A percentile compares a stretch with the other conserved stretches of the same genome.
Conservation (phyloP, 2,888 invertebrate genomes). For the Heliconius aoede region DNA sequence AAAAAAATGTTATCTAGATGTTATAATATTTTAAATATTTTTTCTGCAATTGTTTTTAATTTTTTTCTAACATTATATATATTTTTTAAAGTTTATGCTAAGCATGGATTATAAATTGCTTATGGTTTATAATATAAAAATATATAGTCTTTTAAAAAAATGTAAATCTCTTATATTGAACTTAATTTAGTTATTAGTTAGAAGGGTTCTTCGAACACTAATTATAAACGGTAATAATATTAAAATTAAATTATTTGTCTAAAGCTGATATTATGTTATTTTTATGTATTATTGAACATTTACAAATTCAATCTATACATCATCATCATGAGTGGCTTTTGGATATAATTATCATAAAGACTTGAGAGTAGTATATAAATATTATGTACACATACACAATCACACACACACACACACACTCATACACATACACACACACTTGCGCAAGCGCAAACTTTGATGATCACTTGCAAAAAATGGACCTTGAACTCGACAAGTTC, state of each 20-base stretch:
- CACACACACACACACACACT: constrained; percentile 8
- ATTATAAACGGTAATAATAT: background rate
- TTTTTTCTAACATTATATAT: background rate
- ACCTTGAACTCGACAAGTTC: constrained; percentile 81
- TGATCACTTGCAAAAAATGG: constrained; percentile 74
- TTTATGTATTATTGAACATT: background rate
- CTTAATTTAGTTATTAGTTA: background rate
- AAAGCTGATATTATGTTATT: background rate
- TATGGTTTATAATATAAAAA: background rate
- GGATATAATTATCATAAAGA: constrained; percentile 46
- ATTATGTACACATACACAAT: constrained; percentile 45
- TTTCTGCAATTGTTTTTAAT: background rate
- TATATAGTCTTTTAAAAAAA: background rate
- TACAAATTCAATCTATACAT: background rate
- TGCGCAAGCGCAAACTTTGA: constrained; percentile 57
- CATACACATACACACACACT: constrained; percentile 32
- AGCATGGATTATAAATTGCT: background rate
- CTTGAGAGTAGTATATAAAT: constrained; percentile 41
- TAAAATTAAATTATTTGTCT: background rate
- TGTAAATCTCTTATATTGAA: background rate
- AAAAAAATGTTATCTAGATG: background rate
- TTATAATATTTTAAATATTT: background rate
- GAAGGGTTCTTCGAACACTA: background rate
- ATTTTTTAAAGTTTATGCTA: background rate
- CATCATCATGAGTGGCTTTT: constrained; percentile 28